These are phyloP conservation scores for Tachysurus vachellii DNA, from an alignment of 2,113 vertebrate species.

Conservation along the genomic window DNA sequence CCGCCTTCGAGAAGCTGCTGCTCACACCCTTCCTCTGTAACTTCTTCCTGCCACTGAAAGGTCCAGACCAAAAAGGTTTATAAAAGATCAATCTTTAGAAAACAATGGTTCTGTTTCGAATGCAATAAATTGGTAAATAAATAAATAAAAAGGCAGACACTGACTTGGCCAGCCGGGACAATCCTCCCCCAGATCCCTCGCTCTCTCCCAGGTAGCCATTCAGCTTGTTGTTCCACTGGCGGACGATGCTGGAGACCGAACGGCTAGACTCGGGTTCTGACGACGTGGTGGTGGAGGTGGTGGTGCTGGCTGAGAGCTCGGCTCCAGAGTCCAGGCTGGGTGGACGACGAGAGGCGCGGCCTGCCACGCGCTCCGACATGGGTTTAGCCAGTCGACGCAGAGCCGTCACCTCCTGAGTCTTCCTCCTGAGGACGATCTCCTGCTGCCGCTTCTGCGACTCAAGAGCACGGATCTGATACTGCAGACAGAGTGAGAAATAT, in stretches of 20 bases:
- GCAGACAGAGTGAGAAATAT: background rate
- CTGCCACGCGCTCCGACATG: constrained; percentile 86
- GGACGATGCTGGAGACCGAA: constrained; percentile 89
- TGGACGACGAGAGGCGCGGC: constrained; percentile 70
- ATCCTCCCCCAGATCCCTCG: constrained; percentile 65
- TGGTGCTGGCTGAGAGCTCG: constrained; percentile 85
- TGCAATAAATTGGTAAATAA: background rate
- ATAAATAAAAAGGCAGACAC: background rate
- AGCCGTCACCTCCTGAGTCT: constrained; percentile 92
- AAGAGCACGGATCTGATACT: constrained; percentile 94
- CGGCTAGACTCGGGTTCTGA: constrained; percentile 83
- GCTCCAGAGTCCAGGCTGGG: constrained; percentile 81
- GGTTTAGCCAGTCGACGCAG: constrained; percentile 92
- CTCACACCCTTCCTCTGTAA: constrained; percentile 81
- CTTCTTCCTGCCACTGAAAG: constrained; percentile 78
- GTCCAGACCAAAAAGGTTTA: background rate
- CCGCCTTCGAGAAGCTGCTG: constrained; percentile 84
- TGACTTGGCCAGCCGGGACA: constrained; percentile 57
- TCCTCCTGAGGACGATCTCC: constrained; percentile 89
- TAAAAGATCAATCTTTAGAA: background rate
- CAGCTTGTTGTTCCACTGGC: constrained; percentile 93
- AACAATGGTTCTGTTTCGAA: background rate
- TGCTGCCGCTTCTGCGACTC: constrained; percentile 97
- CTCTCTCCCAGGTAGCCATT: constrained; percentile 83
- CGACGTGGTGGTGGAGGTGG: constrained; percentile 65